Base-by-base conservation (phyloP, 2,888 invertebrate genomes). In the Drosophila nr. medialis region DNA sequence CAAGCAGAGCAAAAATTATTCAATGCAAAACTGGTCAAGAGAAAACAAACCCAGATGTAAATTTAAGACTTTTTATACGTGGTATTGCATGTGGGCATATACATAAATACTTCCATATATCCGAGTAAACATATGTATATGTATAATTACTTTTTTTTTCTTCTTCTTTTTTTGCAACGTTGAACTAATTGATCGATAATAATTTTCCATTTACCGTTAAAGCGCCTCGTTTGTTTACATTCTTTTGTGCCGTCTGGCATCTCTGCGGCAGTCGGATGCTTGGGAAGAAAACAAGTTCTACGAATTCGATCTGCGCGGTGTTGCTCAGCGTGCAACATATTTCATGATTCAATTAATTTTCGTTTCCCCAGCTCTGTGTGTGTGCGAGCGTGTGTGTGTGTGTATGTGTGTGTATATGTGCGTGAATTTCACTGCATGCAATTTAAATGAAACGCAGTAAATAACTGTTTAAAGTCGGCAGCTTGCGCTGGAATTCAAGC, bases 171-270 rank as follows among this genome's bases (percentile, higher is more conserved):
- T 88, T 86, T 89, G 81, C 90, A 86, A 76, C 61, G 49, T 75
- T 79, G 72, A 73, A 77, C 83, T 89, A 89, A 89, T 89, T 89
- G 87, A 89, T 89, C 90, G 85, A 91, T 89, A 91, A 91, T 89
- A 91, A 84, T 91, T 89, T 90, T 90, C 78, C 87, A 83, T 75
- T 91, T 89, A 91, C 89, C 89, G 89, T 90, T 90, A 90, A 90
- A 89, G 80, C 91, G 81, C 90, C 89, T 86, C 85, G 85, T 91
- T 89, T 85, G 80, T 79, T 91, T 85, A 81, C 79, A 91, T 85
- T 90, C 85, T 90, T 45, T 84, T 58, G 30, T 64, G 63, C 54
- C 49, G 58, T 60, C 66, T 63, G 38, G 58, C 75, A 64, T 56
- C 69, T 72, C 53, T 30, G 51, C 56, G 21, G 15, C 51, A 34